Percentiles rank a stretch among this genome's conserved stretches.
Evolutionary conservation across 2,797 vertebrate genomes (phyloP).

Genomic region (Chromobotia macracanthus): DNA sequence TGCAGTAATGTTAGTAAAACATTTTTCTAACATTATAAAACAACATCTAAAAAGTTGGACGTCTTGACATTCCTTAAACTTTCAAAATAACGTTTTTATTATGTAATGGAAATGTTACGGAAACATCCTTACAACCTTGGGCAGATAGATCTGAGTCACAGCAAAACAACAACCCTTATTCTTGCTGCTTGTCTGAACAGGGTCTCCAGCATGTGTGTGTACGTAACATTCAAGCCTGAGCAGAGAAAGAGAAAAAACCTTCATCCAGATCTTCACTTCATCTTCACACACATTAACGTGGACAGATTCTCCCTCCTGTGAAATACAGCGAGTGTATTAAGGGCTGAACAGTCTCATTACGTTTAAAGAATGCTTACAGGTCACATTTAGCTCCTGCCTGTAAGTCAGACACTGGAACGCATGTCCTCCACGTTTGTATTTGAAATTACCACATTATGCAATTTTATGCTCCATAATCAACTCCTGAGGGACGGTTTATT

Average conservation of each 20-base stretch:
- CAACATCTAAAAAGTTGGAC: no score
- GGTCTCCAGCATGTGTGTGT: neutral
- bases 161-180: neutral
- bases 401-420: conserved; percentile 67
- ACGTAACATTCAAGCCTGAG: neutral
- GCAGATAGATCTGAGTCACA: no score
- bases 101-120: no score
- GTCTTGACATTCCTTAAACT: no score
- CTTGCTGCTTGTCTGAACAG: neutral
- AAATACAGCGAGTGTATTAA: conserved; percentile 59
- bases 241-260: neutral
- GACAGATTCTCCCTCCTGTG: neutral
- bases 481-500: conserved; percentile 68
- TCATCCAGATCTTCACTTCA: neutral
- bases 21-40: no score
- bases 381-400: conserved; percentile 73
- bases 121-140: no score
- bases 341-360: conserved; percentile 72
- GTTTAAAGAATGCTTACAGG: conserved; percentile 77
- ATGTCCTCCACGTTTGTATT: conserved; percentile 72
- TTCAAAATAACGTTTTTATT: no score
- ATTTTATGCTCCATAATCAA: conserved; percentile 75
- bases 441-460: conserved; percentile 78
- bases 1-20: no score
- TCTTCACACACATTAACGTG: neutral